Evolutionary conservation across 2,888 invertebrate genomes (phyloP).

Genomic region (Amphipoea oculea): DNA sequence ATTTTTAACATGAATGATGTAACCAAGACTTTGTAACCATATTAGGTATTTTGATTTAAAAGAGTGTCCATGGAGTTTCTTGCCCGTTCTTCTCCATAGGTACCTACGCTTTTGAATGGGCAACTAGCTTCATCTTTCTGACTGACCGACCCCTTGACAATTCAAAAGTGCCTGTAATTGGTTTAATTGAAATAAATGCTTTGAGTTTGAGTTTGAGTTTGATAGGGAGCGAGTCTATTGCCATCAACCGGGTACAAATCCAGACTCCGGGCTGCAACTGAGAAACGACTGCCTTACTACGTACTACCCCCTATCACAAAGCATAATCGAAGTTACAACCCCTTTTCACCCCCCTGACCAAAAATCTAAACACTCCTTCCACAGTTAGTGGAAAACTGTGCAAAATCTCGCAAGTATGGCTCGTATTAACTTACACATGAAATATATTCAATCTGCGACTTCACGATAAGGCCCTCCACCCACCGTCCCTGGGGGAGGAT

Average conservation of each 20-base stretch:
- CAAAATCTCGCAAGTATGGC: conserved; percentile 74
- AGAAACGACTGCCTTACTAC: background rate
- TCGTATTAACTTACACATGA: conserved; percentile 90
- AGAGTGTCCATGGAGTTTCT: too few relatives aligned
- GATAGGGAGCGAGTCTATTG: background rate
- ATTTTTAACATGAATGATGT: too few relatives aligned
- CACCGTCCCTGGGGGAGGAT: conserved; percentile 54
- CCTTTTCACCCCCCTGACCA: conserved; percentile 27
- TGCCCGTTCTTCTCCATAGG: too few relatives aligned
- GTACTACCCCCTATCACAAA: background rate
- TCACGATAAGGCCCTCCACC: conserved; percentile 89
- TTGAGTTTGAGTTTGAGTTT: too few relatives aligned
- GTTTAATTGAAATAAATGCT: too few relatives aligned
- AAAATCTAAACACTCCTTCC: conserved; percentile 47
- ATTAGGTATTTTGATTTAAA: too few relatives aligned
- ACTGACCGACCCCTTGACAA: too few relatives aligned
- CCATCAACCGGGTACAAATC: background rate
- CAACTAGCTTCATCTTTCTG: too few relatives aligned
- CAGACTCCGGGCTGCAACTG: background rate
- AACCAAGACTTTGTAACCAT: too few relatives aligned
- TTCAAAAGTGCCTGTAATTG: too few relatives aligned
- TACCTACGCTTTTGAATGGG: too few relatives aligned
- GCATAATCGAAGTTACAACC: background rate
- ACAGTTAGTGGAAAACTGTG: conserved; percentile 66
- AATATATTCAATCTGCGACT: conserved; percentile 93